Conservation (phyloP, 2,888 invertebrate genomes). For the Parnassius smintheus region DNA sequence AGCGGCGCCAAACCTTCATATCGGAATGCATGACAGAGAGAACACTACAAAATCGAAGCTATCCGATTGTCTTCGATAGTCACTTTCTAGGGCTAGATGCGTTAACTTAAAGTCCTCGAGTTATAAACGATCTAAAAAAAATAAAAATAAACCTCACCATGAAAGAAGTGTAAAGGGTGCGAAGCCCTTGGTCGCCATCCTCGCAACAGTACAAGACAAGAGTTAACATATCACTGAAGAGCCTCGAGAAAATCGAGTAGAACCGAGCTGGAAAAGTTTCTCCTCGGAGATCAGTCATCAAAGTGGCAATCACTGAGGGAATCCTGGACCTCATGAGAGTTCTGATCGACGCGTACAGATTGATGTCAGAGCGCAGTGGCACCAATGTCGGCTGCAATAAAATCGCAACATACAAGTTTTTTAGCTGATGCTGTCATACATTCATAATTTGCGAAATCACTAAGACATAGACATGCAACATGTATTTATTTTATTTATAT, state of each 20-base stretch:
- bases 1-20: too few species aligned
- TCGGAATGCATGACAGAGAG: too few species aligned
- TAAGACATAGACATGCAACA: too few species aligned
- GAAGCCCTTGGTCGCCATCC: conserved; percentile 45
- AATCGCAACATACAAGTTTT: too few species aligned
- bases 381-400: conserved; percentile 36
- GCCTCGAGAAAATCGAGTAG: conserved; percentile 47
- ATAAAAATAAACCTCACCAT: conserved; percentile 33
- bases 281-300: conserved; percentile 27
- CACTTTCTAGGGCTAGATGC: too few species aligned
- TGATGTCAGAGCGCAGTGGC: conserved; percentile 41
- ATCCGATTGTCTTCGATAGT: too few species aligned
- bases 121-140: too few species aligned
- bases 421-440: too few species aligned
- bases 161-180: conserved; percentile 40
- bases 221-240: conserved; percentile 53
- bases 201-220: conserved; percentile 47
- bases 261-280: conserved; percentile 47
- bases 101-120: too few species aligned
- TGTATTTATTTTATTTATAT: too few species aligned
- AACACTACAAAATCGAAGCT: too few species aligned
- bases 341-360: conserved; percentile 44
- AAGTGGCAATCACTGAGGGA: conserved; percentile 43
- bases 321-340: conserved; percentile 52
- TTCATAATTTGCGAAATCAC: too few species aligned